These are phyloP conservation scores for Dryocosmus kuriphilus DNA, from an alignment of 2,888 invertebrate genomes.

Conservation along the genomic window DNA sequence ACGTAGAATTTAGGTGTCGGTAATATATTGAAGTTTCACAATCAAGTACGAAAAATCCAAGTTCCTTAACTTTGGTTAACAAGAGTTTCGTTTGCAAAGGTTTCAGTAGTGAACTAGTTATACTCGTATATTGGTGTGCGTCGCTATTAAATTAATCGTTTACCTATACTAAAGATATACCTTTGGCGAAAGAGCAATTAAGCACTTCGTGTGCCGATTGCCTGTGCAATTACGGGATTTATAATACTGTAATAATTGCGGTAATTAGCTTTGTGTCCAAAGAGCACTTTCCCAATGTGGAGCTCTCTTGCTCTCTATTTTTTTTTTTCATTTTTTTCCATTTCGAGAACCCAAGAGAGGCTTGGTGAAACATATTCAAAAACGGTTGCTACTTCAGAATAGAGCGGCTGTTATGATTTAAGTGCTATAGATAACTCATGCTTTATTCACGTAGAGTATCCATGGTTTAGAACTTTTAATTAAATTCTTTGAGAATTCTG, in stretches of 20 bases:
- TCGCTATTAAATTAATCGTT: slow-evolving; percentile 51
- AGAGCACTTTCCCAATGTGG: slow-evolving; percentile 53
- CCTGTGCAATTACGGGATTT: slow-evolving; percentile 69
- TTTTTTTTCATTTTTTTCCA: neutral
- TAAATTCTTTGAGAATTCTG: neutral
- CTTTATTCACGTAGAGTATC: neutral
- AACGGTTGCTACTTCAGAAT: slow-evolving; percentile 4
- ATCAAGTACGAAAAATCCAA: neutral
- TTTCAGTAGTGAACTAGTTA: neutral
- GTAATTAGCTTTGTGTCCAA: slow-evolving; percentile 67
- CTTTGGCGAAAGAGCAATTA: slow-evolving; percentile 64
- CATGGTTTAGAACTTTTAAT: neutral
- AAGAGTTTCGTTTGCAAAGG: neutral
- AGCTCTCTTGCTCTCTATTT: neutral
- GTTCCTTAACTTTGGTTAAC: neutral
- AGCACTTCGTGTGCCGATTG: slow-evolving; percentile 68
- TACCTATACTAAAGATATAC: slow-evolving; percentile 37
- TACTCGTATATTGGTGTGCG: neutral
- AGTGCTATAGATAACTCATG: neutral
- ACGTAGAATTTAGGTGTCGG: too few relatives aligned
- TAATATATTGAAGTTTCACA: neutral
- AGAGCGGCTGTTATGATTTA: neutral
- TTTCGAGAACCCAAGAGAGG: slow-evolving; percentile 1
- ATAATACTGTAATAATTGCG: slow-evolving; percentile 70
- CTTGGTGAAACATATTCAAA: slow-evolving; percentile 12